Base-by-base conservation (phyloP, 2,888 invertebrate species). In the Philaethria dido region DNA sequence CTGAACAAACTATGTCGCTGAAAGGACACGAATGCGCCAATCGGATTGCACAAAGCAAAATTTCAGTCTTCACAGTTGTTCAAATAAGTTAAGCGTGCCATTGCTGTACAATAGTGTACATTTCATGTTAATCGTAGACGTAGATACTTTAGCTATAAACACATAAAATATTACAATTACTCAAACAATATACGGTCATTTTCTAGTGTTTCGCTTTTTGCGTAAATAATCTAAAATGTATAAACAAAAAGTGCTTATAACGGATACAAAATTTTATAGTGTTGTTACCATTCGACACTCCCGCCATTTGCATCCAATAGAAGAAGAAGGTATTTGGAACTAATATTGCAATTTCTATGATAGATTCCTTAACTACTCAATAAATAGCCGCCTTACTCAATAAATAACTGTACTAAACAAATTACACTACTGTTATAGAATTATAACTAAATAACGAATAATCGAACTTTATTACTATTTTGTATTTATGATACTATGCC, bases 241-340 rank as follows among this genome's bases (percentile, higher is more conserved):
- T 75, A 84, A 77, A 61, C 79, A 80, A 71, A 85, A 80, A 74
- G 79, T 89, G 62, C 80, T 90, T 73, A 81, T 90, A 70, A 72
- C 84, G 57, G 81, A 89, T 71, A 83, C 82, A 1, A 83, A 81
- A 71, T 78, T 83, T 5, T 89, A 86, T 52, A 89, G 88, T 78
- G 78, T 91, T 75, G 80, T 90, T 66, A 85, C 86, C 82, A 88
- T 91, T 67, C 80, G 80, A 9, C 89, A 90, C 77, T 87, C 87
- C 6, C 82, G 87, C 64, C 88, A 80, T 75, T 84, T 90, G 70
- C 86, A 87, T 74, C 80, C 88, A 16, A 90, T 89, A 66, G 79
- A 81, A 72, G 90, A 90, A 79, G 89, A 89, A 78, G 69, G 64
- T 70, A 72, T 69, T 64, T 66, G 14, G 29, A 64, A 64, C 5